These are phyloP conservation scores for Neotoma lepida DNA, from an alignment of 2,113 vertebrate genomes.

Conservation along the genomic window DNA sequence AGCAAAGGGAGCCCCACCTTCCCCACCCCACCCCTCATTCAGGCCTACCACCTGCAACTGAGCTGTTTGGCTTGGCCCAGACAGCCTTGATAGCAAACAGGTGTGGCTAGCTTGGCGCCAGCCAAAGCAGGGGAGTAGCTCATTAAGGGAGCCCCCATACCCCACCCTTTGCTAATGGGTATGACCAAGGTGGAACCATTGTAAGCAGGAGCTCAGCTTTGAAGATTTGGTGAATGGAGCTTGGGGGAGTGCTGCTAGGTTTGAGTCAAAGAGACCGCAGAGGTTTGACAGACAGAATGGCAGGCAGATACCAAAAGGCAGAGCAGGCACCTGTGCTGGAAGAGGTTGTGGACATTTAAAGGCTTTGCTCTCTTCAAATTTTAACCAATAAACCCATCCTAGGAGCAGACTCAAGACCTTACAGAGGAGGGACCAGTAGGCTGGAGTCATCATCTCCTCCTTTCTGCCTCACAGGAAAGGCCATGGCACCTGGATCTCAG, in stretches of 20 bases:
- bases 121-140: slow-evolving; percentile 73
- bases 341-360: neutral
- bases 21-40: slow-evolving; percentile 44
- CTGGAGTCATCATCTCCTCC: neutral
- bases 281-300: slow-evolving; percentile 36
- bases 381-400: neutral
- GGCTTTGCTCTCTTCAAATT: neutral
- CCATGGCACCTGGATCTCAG: neutral
- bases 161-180: slow-evolving; percentile 66
- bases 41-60: slow-evolving; percentile 74
- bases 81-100: slow-evolving; percentile 82
- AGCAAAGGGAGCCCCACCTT: slow-evolving; percentile 47
- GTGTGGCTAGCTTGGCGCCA: slow-evolving; percentile 73
- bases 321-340: neutral
- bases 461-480: slow-evolving; percentile 13
- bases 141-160: slow-evolving; percentile 75
- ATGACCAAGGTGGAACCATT: slow-evolving; percentile 68
- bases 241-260: neutral
- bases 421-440: slow-evolving; percentile 3
- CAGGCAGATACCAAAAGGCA: neutral
- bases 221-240: slow-evolving; percentile 65
- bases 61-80: slow-evolving; percentile 60
- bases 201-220: slow-evolving; percentile 70
- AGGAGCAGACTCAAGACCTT: neutral
- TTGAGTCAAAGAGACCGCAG: neutral